Base-by-base conservation (phyloP, 1,140 invertebrate species). In the Drosophila nigromelanica region DNA sequence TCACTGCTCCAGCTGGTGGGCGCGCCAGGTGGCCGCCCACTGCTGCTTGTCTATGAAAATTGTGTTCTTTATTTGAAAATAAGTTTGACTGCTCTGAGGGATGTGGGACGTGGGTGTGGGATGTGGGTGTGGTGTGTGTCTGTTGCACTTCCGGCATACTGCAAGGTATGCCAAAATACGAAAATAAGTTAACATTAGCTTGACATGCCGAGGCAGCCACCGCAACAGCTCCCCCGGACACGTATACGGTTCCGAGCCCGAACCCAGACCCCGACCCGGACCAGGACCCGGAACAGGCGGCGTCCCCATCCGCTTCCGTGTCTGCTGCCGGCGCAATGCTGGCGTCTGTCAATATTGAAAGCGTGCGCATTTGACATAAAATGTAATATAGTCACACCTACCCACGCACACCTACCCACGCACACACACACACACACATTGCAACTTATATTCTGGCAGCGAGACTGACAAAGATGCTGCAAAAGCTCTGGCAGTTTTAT, bases 331-430 rank as follows among this genome's bases (percentile, higher is more conserved):
- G 74, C 18, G 58, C 48, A 35, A 35, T 35, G 33, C 33, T 35
- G 63, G 60, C 72, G 56, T 76, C 75, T 87, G 83, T 87, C 83
- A 87, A 87, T 87, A 87, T 86, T 86, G 81, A 78, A 86, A 82
- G 82, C 76, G 78, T 79, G 77, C 82, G 82, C 82, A 74, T 71
- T 87, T 87, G 82, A 87, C 82, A 87, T 81, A 79, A 87, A 81
- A 87, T 87, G 82, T 87, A 87, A 87, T 87, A 87, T 87, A 87
- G 78, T 87, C 69, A 72, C 78, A 78, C 10, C 2, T 66, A 62
- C 56, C 72, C 63, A 66, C 42, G 58, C 75, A 58, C 48, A 14
- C 30, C 42, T 42, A 67, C 30, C 59, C n/a, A 51, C 35, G 15
- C 14, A 61, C 12, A 11, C 0, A 40, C 48, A 14, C 30, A 45